Base-by-base conservation (phyloP, 2,888 invertebrate species). In the Alitta virens region DNA sequence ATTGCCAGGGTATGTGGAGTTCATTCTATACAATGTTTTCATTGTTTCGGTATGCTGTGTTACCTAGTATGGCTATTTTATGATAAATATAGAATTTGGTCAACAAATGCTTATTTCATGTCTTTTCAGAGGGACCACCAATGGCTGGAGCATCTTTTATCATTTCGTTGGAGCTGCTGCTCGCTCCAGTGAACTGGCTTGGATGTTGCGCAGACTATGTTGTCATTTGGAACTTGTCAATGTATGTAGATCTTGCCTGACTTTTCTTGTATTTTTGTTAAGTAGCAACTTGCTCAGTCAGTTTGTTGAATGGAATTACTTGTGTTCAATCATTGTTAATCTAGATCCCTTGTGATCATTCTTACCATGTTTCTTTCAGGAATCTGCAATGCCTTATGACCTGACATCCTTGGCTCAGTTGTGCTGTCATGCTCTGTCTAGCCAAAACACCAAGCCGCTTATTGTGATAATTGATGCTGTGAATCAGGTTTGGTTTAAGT, bases 381-480 rank as follows among this genome's bases (percentile, higher is more conserved):
- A 77, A 61, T 75, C 74, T 16, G 72, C 70, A 53, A 74, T 76
- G 72, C 76, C 78, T 2, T 75, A 73, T 2, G 75, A 71, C 5
- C 67, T 78, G 42, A 75, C 76, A 63, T 68, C 75, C 2, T 69
- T 75, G 16, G 77, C 77, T 24, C 78, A 78, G 73, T 72, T 78
- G 74, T 76, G 75, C 63, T 77, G 77, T 62, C 75, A 74, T 67
- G 74, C 75, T 70, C 65, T 80, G 60, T 76, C 77, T 18, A 78
- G 76, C 63, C 74, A 75, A 21, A 75, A 74, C 68, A 76, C 76
- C 7, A 68, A 71, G 46, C 79, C 77, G 24, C 62, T 77, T 18
- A 72, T 78, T 26, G 70, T 80, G 52, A 71, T 78, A 62, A 72
- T 80, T 9, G 79, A 80, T 70, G 78, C 77, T 33, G 65, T 78